These are phyloP conservation scores for Bombyx mandarina DNA, from an alignment of 1,140 invertebrate species.

Conservation along the genomic window DNA sequence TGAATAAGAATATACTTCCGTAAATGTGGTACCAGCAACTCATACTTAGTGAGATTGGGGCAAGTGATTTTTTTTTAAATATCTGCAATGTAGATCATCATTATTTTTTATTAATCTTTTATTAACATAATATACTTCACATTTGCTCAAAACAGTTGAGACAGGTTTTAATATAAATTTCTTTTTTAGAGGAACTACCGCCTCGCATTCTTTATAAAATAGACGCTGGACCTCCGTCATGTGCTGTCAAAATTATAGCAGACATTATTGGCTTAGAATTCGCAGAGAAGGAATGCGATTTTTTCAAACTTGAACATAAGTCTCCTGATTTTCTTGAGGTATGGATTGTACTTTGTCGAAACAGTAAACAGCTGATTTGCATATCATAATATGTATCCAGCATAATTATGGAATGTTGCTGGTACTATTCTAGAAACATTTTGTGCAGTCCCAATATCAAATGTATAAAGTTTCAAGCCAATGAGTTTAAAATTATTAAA, in stretches of 20 bases:
- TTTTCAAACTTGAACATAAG: conserved; percentile 25
- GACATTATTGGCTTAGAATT: conserved; percentile 26
- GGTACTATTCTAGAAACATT: background rate
- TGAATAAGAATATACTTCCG: too few species aligned
- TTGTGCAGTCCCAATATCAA: background rate
- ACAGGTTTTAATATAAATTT: too few species aligned
- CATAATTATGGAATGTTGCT: background rate
- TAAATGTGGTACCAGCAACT: too few species aligned
- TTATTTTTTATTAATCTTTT: too few species aligned
- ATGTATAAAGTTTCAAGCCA: background rate
- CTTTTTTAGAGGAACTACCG: conserved; percentile 6
- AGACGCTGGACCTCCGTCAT: conserved; percentile 30
- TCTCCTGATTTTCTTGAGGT: conserved; percentile 30
- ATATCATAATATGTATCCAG: background rate
- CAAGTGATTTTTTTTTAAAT: too few species aligned
- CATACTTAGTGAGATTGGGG: too few species aligned
- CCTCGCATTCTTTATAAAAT: conserved; percentile 22
- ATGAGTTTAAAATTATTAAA: too few species aligned
- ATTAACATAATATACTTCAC: too few species aligned
- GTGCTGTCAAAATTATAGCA: conserved; percentile 27
- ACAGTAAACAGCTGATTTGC: background rate
- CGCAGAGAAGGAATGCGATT: conserved; percentile 18
- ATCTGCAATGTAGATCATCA: too few species aligned
- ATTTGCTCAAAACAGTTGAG: too few species aligned
- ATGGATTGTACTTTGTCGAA: background rate